Evolutionary conservation across 2,113 vertebrate species (phyloP).

Genomic region (Rhynchomys soricoides): DNA sequence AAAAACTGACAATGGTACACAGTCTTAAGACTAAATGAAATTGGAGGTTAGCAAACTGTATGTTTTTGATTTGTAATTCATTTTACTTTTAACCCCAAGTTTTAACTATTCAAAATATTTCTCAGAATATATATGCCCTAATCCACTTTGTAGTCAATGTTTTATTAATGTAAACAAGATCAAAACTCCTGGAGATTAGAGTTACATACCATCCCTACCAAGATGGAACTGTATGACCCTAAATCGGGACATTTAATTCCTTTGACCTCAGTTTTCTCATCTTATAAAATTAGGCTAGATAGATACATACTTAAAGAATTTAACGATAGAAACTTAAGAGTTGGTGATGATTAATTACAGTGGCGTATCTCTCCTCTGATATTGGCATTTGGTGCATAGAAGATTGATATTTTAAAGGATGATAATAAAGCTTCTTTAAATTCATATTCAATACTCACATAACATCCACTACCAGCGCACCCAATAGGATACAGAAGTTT

Average conservation of each 20-base stretch:
- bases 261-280: slow-evolving; percentile 26
- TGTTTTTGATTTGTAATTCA: neutral
- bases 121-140: neutral
- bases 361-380: slow-evolving; percentile 61
- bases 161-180: neutral
- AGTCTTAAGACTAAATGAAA: neutral
- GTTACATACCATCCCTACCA: neutral
- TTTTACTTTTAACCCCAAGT: neutral
- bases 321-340: slow-evolving; percentile 48
- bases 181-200: neutral
- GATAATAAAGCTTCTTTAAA: slow-evolving; percentile 70
- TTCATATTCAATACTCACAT: slow-evolving; percentile 71
- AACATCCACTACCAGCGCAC: slow-evolving; percentile 63
- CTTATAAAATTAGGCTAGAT: slow-evolving; percentile 10
- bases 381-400: slow-evolving; percentile 66
- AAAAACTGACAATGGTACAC: neutral
- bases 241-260: neutral
- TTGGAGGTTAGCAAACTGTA: neutral
- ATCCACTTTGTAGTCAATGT: neutral
- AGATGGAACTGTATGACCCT: neutral
- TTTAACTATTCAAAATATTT: neutral
- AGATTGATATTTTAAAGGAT: slow-evolving; percentile 49
- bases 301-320: slow-evolving; percentile 24
- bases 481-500: slow-evolving; percentile 60
- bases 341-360: slow-evolving; percentile 65